Evolutionary conservation across 2,113 vertebrate genomes (phyloP).

Genomic region (Perccottus glenii): DNA sequence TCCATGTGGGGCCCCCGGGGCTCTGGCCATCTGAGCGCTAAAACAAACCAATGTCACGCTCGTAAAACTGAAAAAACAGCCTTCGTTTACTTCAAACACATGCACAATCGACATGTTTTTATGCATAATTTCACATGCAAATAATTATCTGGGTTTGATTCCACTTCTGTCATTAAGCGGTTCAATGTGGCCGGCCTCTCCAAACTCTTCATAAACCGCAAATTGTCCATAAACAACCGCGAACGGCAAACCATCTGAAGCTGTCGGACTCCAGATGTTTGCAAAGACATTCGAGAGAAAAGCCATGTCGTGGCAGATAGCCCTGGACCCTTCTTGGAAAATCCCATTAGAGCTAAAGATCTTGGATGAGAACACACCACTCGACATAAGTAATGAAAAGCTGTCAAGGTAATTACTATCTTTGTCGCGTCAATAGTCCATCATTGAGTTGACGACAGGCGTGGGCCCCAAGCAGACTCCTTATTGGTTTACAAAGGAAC

Average conservation of each 20-base stretch:
- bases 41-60: neutral
- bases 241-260: conserved; percentile 22
- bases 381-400: conserved; percentile 48
- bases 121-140: conserved; percentile 46
- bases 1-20: conserved; percentile 1
- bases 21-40: conserved; percentile 9
- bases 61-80: neutral
- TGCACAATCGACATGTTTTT: neutral
- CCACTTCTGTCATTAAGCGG: conserved; percentile 32
- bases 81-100: conserved; percentile 6
- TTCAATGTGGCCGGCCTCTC: conserved; percentile 38
- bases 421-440: conserved; percentile 43
- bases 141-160: conserved; percentile 49
- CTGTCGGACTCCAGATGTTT: conserved; percentile 54
- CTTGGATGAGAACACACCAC: conserved; percentile 20
- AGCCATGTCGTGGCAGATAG: conserved; percentile 39
- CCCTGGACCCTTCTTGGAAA: conserved; percentile 41
- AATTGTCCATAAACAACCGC: conserved; percentile 50
- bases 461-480: conserved; percentile 45
- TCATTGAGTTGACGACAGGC: conserved; percentile 58
- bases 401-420: conserved; percentile 58
- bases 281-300: conserved; percentile 32
- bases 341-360: conserved; percentile 40
- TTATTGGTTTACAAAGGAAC: conserved; percentile 38
- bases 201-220: conserved; percentile 38